Percentiles rank a stretch among this genome's conserved stretches.
phyloP scores from a whole-genome alignment of 2,113 vertebrate species.

The Psammodynastes pulverulentus region DNA sequence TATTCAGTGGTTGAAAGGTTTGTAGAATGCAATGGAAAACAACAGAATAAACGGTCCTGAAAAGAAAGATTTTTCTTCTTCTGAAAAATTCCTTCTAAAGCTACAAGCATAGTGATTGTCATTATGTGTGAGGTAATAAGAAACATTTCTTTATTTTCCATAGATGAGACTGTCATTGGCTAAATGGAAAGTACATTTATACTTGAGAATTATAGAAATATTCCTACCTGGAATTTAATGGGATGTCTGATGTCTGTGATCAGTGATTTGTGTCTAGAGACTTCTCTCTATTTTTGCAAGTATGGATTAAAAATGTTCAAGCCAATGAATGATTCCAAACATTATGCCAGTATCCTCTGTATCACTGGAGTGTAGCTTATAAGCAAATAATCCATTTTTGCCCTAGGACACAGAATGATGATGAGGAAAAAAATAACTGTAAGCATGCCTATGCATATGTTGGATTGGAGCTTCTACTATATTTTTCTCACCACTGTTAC shows the following conservation, averaged over 20 bases:
- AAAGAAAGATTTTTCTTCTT: background rate
- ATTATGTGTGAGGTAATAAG: background rate
- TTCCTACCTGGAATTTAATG: background rate
- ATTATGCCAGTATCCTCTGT: background rate
- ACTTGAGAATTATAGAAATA: background rate
- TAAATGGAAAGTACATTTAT: background rate
- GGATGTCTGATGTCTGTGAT: background rate
- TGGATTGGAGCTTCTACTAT: background rate
- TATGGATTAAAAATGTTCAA: background rate
- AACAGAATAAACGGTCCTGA: background rate
- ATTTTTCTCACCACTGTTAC: background rate
- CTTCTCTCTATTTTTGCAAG: background rate
- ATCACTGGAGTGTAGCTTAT: background rate
- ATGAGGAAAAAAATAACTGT: background rate
- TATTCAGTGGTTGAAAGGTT: background rate
- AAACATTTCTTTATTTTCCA: background rate
- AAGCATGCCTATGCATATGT: background rate
- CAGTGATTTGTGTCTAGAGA: background rate
- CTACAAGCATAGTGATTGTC: background rate
- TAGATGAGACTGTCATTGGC: background rate
- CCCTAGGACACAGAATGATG: background rate
- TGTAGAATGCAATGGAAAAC: background rate
- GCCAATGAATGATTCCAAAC: background rate
- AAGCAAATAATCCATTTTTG: background rate
- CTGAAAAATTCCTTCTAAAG: background rate